A percentile compares a stretch with the other conserved stretches of the same genome.
Conservation (phyloP, 2,113 vertebrate genomes). For the Eolophus roseicapilla region DNA sequence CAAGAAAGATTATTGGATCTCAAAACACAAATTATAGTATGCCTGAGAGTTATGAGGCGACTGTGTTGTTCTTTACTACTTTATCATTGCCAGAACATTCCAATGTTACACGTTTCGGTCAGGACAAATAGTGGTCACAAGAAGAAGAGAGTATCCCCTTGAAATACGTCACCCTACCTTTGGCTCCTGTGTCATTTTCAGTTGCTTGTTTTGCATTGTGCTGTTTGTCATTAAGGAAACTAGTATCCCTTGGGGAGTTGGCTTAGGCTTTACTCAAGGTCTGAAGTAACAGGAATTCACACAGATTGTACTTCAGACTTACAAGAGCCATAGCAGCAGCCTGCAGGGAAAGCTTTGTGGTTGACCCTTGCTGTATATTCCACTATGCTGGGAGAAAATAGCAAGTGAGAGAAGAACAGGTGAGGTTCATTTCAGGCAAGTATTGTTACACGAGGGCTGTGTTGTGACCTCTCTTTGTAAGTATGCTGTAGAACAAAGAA, state of each 20-base stretch:
- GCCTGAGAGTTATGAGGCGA: not conserved
- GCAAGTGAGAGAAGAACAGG: not conserved
- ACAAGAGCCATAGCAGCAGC: not conserved
- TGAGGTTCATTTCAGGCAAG: not conserved
- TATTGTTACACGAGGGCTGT: not conserved
- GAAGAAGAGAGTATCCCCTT: not conserved
- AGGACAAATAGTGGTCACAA: not conserved
- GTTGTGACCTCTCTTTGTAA: not conserved
- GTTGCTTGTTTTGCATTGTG: not conserved
- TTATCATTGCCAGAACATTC: not conserved
- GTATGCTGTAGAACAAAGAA: not conserved
- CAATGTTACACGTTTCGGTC: not conserved
- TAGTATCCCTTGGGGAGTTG: not conserved
- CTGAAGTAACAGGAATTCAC: not conserved
- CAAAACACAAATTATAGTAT: not conserved
- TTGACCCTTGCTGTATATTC: not conserved
- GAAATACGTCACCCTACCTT: not conserved
- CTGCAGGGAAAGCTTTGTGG: not conserved
- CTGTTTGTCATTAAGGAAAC: not conserved
- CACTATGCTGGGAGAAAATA: not conserved
- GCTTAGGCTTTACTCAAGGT: not conserved
- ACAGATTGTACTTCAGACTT: not conserved
- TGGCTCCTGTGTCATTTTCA: not conserved
- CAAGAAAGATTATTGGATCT: not conserved
- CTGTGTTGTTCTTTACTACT: not conserved